Conservation (phyloP, 2,888 invertebrate species). For the Ommatoiulus sabulosus region DNA sequence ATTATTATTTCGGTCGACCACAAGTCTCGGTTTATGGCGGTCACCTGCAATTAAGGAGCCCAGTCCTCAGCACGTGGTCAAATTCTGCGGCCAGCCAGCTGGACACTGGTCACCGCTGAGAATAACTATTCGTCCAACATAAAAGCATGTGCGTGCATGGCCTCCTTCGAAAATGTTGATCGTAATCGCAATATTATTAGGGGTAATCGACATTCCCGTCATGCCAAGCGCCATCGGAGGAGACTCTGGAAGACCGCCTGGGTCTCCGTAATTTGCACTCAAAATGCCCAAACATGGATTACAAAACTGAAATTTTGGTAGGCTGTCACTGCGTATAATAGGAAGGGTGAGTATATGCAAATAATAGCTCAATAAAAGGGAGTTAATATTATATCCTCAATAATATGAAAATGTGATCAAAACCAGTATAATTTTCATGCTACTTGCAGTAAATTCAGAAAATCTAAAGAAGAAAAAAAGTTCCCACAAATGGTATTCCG, state of each 20-base stretch:
- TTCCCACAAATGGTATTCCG: background rate
- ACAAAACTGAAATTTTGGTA: too few relatives aligned
- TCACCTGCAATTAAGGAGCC: slow-evolving; percentile 13
- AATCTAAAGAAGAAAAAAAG: background rate
- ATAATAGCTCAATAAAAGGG: too few relatives aligned
- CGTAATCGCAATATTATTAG: background rate
- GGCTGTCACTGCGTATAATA: too few relatives aligned
- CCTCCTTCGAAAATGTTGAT: background rate
- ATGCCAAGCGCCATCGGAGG: background rate
- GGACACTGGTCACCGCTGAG: background rate
- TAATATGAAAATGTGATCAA: too few relatives aligned
- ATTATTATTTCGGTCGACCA: background rate
- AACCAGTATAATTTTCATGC: too few relatives aligned
- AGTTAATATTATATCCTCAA: too few relatives aligned
- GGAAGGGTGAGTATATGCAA: too few relatives aligned
- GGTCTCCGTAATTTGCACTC: background rate
- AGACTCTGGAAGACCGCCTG: background rate
- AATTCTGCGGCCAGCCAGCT: background rate
- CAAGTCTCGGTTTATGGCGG: slow-evolving; percentile 1
- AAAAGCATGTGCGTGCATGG: background rate
- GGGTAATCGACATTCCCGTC: background rate
- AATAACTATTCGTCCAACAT: background rate
- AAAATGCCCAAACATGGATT: too few relatives aligned
- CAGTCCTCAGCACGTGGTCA: slow-evolving; percentile 34
- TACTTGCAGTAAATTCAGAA: too few relatives aligned